Base-by-base conservation (phyloP, 1,140 invertebrate species). In the Drosophila pachea region DNA sequence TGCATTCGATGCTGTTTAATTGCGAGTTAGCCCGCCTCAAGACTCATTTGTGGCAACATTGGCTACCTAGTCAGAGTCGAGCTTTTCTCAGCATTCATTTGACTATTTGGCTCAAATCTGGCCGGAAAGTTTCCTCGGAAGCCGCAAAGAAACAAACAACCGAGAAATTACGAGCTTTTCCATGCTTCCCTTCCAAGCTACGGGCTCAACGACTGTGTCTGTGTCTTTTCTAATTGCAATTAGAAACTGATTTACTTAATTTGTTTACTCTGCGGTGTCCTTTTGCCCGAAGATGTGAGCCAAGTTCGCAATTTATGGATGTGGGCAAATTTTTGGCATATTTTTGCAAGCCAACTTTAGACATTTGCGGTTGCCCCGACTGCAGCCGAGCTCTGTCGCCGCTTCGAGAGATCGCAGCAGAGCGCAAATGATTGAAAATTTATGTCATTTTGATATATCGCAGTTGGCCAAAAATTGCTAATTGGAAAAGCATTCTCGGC, bases 181-280 rank as follows among this genome's bases (percentile, higher is more conserved):
- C n/a, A n/a, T 60, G 22, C 52, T 50, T 40, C 35, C 22, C 62
- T 5, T n/a, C n/a, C n/a, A 3, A 3, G 22, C 22, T 3, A 22
- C 22, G 22, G 22, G 22, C 22, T 22, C 22, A 3, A 22, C 1
- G 22, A 22, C 22, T 22, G 22, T 22, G 22, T 22, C 22, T 22
- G 22, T 22, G 45, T 68, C 40, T 36, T 7, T 7, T 1, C 78
- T 77, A 78, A 83, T 77, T 78, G 74, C 76, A 75, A 75, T 82
- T 82, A 83, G 74, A 78, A 78, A 55, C 70, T 83, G 74, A 82
- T 82, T 82, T 74, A 82, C 50, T 83, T 78, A 78, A 84, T 82
- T 82, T 82, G 78, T 82, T 82, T 83, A 82, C 78, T 53, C 56
- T 82, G 78, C 67, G 78, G 78, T 73, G 70, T 69, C 66, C 45